Conservation (phyloP, 1,140 invertebrate genomes). For the Orussus abietinus region DNA sequence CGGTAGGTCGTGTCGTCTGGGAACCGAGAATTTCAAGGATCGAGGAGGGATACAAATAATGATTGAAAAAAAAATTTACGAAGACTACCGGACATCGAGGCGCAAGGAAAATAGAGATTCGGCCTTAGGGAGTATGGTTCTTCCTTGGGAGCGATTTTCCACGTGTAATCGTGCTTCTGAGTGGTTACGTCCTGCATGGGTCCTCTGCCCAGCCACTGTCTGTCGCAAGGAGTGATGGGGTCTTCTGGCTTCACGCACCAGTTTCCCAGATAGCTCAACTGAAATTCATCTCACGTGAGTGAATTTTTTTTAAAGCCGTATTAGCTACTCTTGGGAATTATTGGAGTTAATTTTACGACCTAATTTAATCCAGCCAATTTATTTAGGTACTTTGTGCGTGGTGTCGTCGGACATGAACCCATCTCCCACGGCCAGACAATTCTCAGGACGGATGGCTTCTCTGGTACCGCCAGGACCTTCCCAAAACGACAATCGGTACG, state of each 20-base stretch:
- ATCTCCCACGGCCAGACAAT: slow-evolving; percentile 26
- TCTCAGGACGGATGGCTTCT: slow-evolving; percentile 26
- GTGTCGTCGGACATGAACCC: slow-evolving; percentile 35
- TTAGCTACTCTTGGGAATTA: not conserved
- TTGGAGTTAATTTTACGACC: not conserved
- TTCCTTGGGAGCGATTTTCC: slow-evolving; percentile 55
- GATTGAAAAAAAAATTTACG: slow-evolving; percentile 12
- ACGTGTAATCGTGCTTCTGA: slow-evolving; percentile 68
- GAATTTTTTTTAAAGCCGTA: not conserved
- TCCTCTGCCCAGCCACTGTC: slow-evolving; percentile 53
- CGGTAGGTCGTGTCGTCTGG: slow-evolving; percentile 57
- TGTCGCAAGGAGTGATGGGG: slow-evolving; percentile 32
- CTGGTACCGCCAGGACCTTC: slow-evolving; percentile 39
- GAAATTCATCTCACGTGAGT: not conserved
- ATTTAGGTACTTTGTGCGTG: slow-evolving; percentile 31
- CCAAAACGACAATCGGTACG: slow-evolving; percentile 59
- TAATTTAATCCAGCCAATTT: slow-evolving; percentile 7
- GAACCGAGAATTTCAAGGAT: slow-evolving; percentile 21
- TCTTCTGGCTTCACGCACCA: slow-evolving; percentile 37
- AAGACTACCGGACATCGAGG: slow-evolving; percentile 23
- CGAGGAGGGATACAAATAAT: slow-evolving; percentile 20
- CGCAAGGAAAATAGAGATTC: slow-evolving; percentile 33
- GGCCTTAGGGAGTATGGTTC: slow-evolving; percentile 25
- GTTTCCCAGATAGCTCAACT: slow-evolving; percentile 47
- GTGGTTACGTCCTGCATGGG: slow-evolving; percentile 69